Conservation (phyloP, 1,140 invertebrate genomes). For the Drosophila melanica region DNA sequence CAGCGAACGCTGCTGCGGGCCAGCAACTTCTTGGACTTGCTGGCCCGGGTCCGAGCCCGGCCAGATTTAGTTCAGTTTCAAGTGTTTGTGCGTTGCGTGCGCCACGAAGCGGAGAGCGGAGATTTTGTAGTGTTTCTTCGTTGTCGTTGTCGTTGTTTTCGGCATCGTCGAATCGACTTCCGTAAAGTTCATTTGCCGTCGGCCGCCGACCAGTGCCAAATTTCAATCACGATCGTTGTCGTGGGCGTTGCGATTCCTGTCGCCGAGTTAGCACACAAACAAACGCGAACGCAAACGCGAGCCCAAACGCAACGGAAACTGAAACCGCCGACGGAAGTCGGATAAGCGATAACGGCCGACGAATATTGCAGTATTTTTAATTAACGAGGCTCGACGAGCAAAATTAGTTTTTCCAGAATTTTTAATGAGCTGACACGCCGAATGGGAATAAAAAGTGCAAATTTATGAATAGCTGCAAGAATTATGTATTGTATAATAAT, state of each 20-base stretch:
- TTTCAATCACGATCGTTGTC: slow-evolving; percentile 48
- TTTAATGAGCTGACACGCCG: slow-evolving; percentile 53
- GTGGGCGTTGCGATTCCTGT: slow-evolving; percentile 70
- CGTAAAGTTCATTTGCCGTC: slow-evolving; percentile 52
- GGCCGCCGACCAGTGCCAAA: slow-evolving; percentile 35
- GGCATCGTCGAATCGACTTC: slow-evolving; percentile 39
- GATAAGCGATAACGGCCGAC: slow-evolving; percentile 49
- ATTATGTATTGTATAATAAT: slow-evolving; percentile 78
- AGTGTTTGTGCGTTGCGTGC: slow-evolving; percentile 84
- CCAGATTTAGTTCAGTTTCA: slow-evolving; percentile 83
- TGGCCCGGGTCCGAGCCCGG: slow-evolving; percentile 69
- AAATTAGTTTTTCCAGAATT: slow-evolving; percentile 71
- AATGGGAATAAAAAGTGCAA: slow-evolving; percentile 71
- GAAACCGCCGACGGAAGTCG: slow-evolving; percentile 45
- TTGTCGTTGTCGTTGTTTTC: slow-evolving; percentile 32
- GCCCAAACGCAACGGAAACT: slow-evolving; percentile 54
- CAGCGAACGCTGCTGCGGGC: slow-evolving; percentile 60
- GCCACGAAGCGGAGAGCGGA: slow-evolving; percentile 75
- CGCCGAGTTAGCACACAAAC: slow-evolving; percentile 48
- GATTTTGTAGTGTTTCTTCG: slow-evolving; percentile 51
- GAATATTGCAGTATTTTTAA: slow-evolving; percentile 62
- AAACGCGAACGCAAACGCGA: slow-evolving; percentile 23
- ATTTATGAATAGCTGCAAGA: slow-evolving; percentile 68
- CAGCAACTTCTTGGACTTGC: slow-evolving; percentile 84
- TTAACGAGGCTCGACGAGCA: slow-evolving; percentile 59